A percentile compares a stretch with the other conserved stretches of the same genome.
These are phyloP conservation scores for Acleris emargana DNA, from an alignment of 2,888 invertebrate genomes.

Conservation along the genomic window DNA sequence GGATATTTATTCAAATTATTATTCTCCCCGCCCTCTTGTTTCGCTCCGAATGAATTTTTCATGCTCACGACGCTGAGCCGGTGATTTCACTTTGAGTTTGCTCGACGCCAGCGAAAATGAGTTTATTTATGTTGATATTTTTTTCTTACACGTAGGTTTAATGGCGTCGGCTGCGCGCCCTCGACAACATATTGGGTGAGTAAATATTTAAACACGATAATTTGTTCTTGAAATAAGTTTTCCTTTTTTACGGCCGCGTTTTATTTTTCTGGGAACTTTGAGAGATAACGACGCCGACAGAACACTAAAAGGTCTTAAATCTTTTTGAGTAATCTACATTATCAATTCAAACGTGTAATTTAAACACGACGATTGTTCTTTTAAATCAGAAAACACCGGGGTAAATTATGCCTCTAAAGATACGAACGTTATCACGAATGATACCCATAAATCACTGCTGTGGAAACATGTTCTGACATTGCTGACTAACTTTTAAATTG, in stretches of 20 bases:
- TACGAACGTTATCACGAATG: conserved; percentile 35
- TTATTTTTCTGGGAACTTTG: conserved; percentile 35
- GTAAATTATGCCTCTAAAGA: conserved; percentile 36
- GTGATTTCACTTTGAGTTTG: conserved; percentile 81
- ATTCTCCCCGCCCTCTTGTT: conserved; percentile 78
- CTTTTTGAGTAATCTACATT: conserved; percentile 33
- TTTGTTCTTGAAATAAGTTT: conserved; percentile 54
- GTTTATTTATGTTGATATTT: conserved; percentile 72
- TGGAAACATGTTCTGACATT: conserved; percentile 45
- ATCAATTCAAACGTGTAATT: conserved; percentile 35
- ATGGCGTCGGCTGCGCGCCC: conserved; percentile 52
- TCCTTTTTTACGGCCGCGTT: conserved; percentile 39
- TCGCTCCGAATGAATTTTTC: conserved; percentile 81
- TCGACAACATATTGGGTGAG: conserved; percentile 55
- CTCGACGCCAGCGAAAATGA: conserved; percentile 68
- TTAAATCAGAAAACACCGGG: conserved; percentile 40
- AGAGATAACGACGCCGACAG: conserved; percentile 36
- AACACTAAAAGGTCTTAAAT: conserved; percentile 35
- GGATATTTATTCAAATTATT: conserved; percentile 83
- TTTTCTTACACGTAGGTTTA: conserved; percentile 59
- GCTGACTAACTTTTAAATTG: conserved; percentile 37
- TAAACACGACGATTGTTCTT: conserved; percentile 34
- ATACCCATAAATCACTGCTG: conserved; percentile 45
- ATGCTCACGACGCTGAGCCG: conserved; percentile 75
- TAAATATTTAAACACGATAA: conserved; percentile 62